A percentile compares a stretch with the other conserved stretches of the same genome.
Conservation (phyloP, 2,797 vertebrate species). For the Echeneis naucrates region DNA sequence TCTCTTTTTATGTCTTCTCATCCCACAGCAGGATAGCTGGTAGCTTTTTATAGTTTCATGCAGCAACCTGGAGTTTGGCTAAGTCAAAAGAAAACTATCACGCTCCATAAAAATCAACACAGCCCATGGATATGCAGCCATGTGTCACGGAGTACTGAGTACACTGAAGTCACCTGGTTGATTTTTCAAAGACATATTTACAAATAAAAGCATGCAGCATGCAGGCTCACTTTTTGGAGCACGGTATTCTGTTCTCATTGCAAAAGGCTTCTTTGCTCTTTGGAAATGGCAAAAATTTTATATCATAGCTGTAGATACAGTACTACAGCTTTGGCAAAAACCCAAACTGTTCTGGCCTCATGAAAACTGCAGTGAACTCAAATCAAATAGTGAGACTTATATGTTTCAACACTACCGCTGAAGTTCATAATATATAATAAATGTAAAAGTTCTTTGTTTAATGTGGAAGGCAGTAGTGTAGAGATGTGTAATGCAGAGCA, state of each 20-base stretch:
- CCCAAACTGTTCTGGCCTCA: no score
- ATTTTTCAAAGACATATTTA: conserved; percentile 2
- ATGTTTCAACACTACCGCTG: background rate
- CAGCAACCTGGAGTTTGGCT: conserved; percentile 19
- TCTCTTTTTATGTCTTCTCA: conserved; percentile 32
- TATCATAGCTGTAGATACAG: background rate
- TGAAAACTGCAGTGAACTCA: background rate
- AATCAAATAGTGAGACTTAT: background rate
- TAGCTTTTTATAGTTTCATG: conserved; percentile 29
- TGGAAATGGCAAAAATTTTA: no score
- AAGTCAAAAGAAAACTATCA: conserved; percentile 28
- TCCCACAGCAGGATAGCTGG: conserved; percentile 19
- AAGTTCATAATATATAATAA: background rate
- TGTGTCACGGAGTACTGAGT: background rate
- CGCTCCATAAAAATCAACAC: conserved; percentile 17
- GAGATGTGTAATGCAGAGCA: background rate
- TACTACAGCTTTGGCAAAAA: background rate
- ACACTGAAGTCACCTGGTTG: conserved; percentile 1
- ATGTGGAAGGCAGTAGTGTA: background rate
- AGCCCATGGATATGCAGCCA: conserved; percentile 9
- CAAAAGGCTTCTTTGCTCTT: background rate
- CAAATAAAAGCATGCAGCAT: background rate
- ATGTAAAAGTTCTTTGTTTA: background rate
- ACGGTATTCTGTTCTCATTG: background rate
- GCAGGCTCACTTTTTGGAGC: background rate